Base-by-base conservation (phyloP, 2,113 vertebrate genomes). In the Falcunculus frontatus region DNA sequence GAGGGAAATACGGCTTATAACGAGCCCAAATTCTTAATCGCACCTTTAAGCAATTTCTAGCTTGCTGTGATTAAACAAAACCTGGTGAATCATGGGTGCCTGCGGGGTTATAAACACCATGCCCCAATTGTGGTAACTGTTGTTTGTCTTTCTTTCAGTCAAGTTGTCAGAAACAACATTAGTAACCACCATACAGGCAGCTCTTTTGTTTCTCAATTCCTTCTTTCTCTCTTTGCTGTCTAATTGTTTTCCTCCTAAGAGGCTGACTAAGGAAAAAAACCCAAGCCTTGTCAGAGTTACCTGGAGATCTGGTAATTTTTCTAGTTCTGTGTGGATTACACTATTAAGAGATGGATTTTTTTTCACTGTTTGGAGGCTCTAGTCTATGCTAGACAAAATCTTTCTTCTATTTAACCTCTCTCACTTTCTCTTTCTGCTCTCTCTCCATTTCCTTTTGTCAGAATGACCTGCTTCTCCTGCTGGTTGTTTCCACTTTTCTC, bases 381-480 rank as follows among this genome's bases (percentile, higher is more conserved):
- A 46, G 63, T 59, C 62, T 49, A 4, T 55, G 56, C 49, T 77
- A 89, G 41, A 64, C 65, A 73, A 80, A 70, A 89, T 63, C 23
- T 84, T 87, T 65, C 39, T 67, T 93, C 62, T 77, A 7, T 86
- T 84, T 84, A 90, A 84, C 86, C 63, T 95, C 64, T 59, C 81
- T 84, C 87, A 92, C 90, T 92, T 96, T 95, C 91, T 91, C 73
- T 70, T 86, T 93, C 63, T 94, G 49, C 76, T 70, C 63, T 78
- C 70, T 83, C 78, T 87, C 59, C 25, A 18, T 83, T 84, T 74
- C 85, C 84, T 94, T 95, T 94, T 96, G 91, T 91, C 82, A 94
- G 84, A 93, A 56, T 95, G 96, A 96, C 95, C 90, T 96, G 95
- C 83, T 97, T 96, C 92, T 96, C 78, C 90, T 89, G 85, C 88